These are phyloP conservation scores for Germaria angustata DNA, from an alignment of 2,888 invertebrate species.

Conservation along the genomic window DNA sequence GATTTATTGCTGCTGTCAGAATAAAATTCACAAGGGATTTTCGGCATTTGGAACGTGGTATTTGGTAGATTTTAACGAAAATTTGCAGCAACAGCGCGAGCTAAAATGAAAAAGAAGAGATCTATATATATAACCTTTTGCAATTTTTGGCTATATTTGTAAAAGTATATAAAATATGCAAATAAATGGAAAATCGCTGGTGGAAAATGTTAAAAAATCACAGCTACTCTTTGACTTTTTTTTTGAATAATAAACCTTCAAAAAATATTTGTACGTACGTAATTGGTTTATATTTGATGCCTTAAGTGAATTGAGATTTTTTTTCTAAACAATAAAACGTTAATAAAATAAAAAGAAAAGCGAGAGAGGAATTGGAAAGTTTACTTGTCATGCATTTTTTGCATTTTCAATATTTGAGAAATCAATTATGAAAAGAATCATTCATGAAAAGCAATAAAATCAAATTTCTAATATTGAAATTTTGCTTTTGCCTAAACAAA, in stretches of 20 bases:
- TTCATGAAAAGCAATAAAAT: too few relatives aligned
- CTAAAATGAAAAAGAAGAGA: not conserved
- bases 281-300: constrained; percentile 25
- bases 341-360: not conserved
- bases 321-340: not conserved
- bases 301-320: not conserved
- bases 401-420: too few relatives aligned
- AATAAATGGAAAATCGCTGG: constrained; percentile 9
- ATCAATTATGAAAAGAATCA: too few relatives aligned
- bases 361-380: too few relatives aligned
- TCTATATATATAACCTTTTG: not conserved
- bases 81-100: not conserved
- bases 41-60: constrained; percentile 15
- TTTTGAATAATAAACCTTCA: constrained; percentile 13
- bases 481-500: too few relatives aligned
- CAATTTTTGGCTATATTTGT: constrained; percentile 13
- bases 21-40: constrained; percentile 53
- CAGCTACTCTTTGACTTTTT: not conserved
- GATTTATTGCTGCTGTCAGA: constrained; percentile 58
- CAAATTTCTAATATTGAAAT: too few relatives aligned
- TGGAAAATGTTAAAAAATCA: not conserved
- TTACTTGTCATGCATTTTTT: too few relatives aligned
- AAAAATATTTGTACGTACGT: not conserved
- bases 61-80: constrained; percentile 14
- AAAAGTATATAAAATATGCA: constrained; percentile 1